Evolutionary conservation across 2,113 vertebrate genomes (phyloP), one percentile per base, ranked within the genome.

Genomic region (Struthidea cinerea): DNA sequence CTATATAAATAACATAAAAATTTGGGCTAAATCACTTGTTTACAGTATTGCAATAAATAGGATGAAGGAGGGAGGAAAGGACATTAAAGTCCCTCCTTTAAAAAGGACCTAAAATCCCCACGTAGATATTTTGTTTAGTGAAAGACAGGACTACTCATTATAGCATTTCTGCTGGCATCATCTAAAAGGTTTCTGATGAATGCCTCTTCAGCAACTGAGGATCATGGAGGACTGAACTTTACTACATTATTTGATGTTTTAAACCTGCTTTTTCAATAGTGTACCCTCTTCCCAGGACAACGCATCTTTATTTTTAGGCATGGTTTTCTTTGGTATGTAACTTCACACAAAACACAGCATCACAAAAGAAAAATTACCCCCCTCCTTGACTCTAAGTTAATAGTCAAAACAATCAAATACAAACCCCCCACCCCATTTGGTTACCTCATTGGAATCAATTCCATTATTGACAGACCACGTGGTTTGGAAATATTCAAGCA

Each of bases 401-500:
- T 28, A 49, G 67, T 50, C 22, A 82, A 79, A 68, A 56, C 13
- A 27, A 46, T 41, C 9, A 80, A 79, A 65, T 27, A 24, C 9
- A 33, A 41, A 39, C 2, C 41, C 50, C 55, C 5, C 39, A 42
- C 4, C 39, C 56, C 3, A 1, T n/a, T 50, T 84, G 27, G 30
- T 94, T 98, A 99, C 99, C 99, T 99, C 99, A 26, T 99, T 99
- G 79, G 99, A 99, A 98, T 99, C 99, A 81, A 99, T 99, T 96
- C 99, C 99, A 27, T 99, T 99, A 98, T 99, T 99, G 98, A 99
- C 99, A 37, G 99, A 99, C 99, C 99, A 99, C 1, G 99, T 99
- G 59, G 99, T 99, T 97, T 99, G 99, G 97, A 99, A 99, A 97
- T 99, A 99, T 93, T 99, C 99, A 59, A 99, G 97, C 99, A 99